These are phyloP conservation scores for Zaprionus ornatus DNA, from an alignment of 1,140 invertebrate species.

Conservation along the genomic window DNA sequence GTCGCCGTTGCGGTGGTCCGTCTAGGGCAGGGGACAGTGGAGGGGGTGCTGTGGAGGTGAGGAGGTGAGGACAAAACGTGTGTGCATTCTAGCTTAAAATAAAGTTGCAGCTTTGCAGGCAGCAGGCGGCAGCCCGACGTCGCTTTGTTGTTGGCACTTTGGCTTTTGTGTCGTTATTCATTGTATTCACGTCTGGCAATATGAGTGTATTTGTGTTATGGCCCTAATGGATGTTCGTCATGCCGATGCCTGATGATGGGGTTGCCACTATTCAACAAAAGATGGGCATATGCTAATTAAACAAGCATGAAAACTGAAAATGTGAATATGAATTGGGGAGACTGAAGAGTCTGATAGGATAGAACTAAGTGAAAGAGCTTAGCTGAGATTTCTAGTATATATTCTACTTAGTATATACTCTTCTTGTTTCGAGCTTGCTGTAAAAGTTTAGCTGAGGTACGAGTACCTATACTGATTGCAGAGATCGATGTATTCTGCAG, in stretches of 20 bases:
- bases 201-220: conserved; percentile 60
- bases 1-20: conserved; percentile 41
- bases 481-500: no score
- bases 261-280: conserved; percentile 34
- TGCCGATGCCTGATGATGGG: conserved; percentile 19
- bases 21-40: background rate
- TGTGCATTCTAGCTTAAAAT: conserved; percentile 81
- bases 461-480: no score
- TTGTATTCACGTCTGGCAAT: conserved; percentile 60
- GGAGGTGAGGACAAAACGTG: conserved; percentile 40
- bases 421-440: no score
- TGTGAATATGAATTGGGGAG: background rate
- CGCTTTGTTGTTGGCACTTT: conserved; percentile 66
- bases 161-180: conserved; percentile 82
- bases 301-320: conserved; percentile 5
- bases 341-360: background rate
- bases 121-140: conserved; percentile 23
- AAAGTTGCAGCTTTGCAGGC: conserved; percentile 67
- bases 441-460: no score
- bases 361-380: no score
- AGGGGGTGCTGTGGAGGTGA: background rate
- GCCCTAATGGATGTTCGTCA: conserved; percentile 66
- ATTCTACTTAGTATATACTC: no score
- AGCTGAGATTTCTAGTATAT: no score
- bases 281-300: conserved; percentile 73